Conservation (phyloP, 1,140 invertebrate genomes). For the Oncopeltus fasciatus region DNA sequence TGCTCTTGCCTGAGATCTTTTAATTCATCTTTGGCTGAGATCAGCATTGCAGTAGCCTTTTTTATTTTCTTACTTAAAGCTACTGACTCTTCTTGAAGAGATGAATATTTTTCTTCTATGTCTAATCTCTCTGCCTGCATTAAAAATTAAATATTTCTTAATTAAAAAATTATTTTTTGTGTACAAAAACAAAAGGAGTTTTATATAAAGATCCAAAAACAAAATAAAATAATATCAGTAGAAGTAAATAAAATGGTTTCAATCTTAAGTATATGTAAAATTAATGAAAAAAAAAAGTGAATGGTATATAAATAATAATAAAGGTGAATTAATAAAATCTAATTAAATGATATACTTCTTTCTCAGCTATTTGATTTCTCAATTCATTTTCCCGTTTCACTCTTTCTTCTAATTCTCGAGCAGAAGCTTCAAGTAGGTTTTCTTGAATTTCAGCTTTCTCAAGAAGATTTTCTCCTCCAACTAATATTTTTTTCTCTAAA, state of each 20-base stretch:
- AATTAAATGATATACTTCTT: slow-evolving; percentile 55
- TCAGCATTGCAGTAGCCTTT: slow-evolving; percentile 65
- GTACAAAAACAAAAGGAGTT: no score
- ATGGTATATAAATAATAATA: no score
- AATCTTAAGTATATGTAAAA: no score
- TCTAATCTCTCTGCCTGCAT: slow-evolving; percentile 73
- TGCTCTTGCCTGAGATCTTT: slow-evolving; percentile 85
- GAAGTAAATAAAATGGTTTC: no score
- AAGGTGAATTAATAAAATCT: no score
- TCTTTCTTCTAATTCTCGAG: slow-evolving; percentile 74
- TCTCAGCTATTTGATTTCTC: slow-evolving; percentile 64
- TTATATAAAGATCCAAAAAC: no score
- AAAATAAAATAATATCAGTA: no score
- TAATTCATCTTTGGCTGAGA: slow-evolving; percentile 71
- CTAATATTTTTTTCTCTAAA: slow-evolving; percentile 88
- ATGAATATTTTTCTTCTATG: slow-evolving; percentile 91
- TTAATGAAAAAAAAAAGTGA: no score
- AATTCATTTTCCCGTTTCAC: slow-evolving; percentile 70
- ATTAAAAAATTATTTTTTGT: no score
- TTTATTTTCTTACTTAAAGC: slow-evolving; percentile 88
- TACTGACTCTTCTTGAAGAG: slow-evolving; percentile 80
- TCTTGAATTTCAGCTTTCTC: slow-evolving; percentile 95
- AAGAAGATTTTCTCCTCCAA: slow-evolving; percentile 94
- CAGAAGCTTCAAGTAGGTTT: slow-evolving; percentile 72
- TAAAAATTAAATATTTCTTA: no score